These are phyloP conservation scores for Psophia crepitans DNA, from an alignment of 2,113 vertebrate genomes.

Conservation along the genomic window DNA sequence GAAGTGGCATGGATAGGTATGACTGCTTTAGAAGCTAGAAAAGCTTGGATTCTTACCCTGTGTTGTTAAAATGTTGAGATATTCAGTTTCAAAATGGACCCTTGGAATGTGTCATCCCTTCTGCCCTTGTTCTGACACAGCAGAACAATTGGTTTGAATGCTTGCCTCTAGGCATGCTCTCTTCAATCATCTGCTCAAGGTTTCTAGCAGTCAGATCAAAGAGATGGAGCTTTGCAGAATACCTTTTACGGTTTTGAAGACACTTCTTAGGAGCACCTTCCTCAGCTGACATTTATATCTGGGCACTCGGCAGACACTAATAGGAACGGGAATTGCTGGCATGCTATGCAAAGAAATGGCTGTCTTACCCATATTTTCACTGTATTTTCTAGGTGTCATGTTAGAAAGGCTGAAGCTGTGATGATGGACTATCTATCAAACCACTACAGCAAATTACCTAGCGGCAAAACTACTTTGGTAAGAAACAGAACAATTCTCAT, in stretches of 20 bases:
- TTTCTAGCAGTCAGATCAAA: slow-evolving; percentile 1
- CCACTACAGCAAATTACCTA: background rate
- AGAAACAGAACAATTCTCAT: background rate
- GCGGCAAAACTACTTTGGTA: background rate
- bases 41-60: background rate
- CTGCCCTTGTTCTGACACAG: slow-evolving; percentile 9
- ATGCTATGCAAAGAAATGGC: background rate
- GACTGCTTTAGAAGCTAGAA: background rate
- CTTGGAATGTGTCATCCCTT: background rate
- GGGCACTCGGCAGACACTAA: background rate
- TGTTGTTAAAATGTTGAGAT: background rate
- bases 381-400: background rate
- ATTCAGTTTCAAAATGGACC: background rate
- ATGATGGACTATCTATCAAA: background rate
- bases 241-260: background rate
- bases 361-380: background rate
- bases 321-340: background rate
- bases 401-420: background rate
- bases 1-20: background rate
- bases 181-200: background rate
- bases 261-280: background rate
- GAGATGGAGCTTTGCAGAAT: slow-evolving; percentile 25
- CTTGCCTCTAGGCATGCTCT: background rate
- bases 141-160: slow-evolving; percentile 20
- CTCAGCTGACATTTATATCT: slow-evolving; percentile 2